Percentiles rank a stretch among this genome's conserved stretches.
Evolutionary conservation across 1,140 invertebrate species (phyloP).

Genomic region (Mya arenaria): DNA sequence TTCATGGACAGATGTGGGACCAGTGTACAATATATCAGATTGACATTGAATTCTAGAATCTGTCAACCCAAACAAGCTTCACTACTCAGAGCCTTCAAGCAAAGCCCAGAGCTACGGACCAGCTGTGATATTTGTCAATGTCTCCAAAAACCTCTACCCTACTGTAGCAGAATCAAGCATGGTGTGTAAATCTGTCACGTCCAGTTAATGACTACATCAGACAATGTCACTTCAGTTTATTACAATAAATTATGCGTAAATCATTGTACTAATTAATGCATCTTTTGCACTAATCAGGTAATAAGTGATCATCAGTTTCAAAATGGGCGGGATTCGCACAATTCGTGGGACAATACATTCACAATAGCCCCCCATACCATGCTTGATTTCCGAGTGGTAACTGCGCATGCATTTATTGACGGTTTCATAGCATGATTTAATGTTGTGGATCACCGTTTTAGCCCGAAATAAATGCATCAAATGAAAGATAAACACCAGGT

Average conservation of each 20-base stretch:
- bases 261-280: slow-evolving; percentile 38
- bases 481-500: slow-evolving; percentile 40
- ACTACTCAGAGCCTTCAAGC: not conserved
- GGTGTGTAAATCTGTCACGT: slow-evolving; percentile 18
- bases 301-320: slow-evolving; percentile 5
- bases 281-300: slow-evolving; percentile 39
- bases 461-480: slow-evolving; percentile 26
- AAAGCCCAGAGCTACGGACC: not conserved
- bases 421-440: slow-evolving; percentile 28
- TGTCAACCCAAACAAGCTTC: slow-evolving; percentile 4
- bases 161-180: not conserved
- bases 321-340: not conserved
- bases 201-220: slow-evolving; percentile 4
- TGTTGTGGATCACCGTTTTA: not conserved
- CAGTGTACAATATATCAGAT: not conserved
- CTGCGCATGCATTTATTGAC: slow-evolving; percentile 2
- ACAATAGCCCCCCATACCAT: too few relatives aligned
- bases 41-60: not conserved
- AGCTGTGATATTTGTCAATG: slow-evolving; percentile 21
- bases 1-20: slow-evolving; percentile 5
- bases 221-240: not conserved
- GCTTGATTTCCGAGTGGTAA: too few relatives aligned
- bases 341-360: too few relatives aligned
- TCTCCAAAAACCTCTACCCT: not conserved
- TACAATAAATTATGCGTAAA: slow-evolving; percentile 12